A percentile compares a stretch with the other conserved stretches of the same genome.
Conservation (phyloP, 2,888 invertebrate genomes). For the Romanomermis culicivorax region DNA sequence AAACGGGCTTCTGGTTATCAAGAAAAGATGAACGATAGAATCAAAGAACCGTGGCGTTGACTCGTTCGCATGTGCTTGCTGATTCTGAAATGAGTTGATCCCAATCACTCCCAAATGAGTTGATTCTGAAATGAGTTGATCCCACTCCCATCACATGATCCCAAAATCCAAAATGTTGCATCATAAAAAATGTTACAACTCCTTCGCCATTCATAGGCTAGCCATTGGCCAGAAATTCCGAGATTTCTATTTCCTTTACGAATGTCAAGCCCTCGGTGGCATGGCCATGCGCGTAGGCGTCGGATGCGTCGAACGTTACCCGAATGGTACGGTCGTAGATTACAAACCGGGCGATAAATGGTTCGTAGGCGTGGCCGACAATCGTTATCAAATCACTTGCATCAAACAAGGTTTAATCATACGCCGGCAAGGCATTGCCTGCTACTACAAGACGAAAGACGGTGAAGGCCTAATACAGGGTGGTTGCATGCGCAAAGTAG, state of each 20-base stretch:
- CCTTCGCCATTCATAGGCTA: too few species aligned
- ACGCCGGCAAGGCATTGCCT: background rate
- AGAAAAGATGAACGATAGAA: too few species aligned
- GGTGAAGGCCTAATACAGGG: background rate
- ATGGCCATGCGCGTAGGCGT: too few species aligned
- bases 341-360: background rate
- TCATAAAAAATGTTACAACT: too few species aligned
- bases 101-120: too few species aligned
- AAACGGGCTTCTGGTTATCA: too few species aligned
- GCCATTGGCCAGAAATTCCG: background rate
- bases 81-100: too few species aligned
- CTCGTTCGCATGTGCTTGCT: too few species aligned
- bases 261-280: background rate
- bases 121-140: too few species aligned
- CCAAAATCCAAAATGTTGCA: too few species aligned
- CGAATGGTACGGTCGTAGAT: background rate
- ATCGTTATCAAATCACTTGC: background rate
- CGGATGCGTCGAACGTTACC: conserved; percentile 5
- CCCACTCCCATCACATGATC: too few species aligned
- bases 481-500: conserved; percentile 2
- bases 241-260: background rate
- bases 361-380: background rate
- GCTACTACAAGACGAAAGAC: conserved; percentile 3
- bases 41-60: too few species aligned
- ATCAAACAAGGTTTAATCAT: background rate